A percentile compares a stretch with the other conserved stretches of the same genome.
phyloP scores from a whole-genome alignment of 2,888 invertebrate species.

The Cecidostiba fungosa region DNA sequence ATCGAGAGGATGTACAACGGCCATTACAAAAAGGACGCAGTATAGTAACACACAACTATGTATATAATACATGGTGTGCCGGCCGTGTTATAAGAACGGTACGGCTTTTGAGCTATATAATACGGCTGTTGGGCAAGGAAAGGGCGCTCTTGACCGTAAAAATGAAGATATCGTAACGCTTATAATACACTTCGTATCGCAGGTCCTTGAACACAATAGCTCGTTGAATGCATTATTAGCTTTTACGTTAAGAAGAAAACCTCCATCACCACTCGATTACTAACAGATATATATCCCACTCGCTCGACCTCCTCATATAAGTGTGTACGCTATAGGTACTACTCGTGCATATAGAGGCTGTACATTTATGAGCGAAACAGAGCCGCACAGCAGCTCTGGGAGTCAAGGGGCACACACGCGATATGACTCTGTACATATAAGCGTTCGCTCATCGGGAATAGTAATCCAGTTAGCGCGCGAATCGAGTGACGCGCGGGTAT shows the following conservation, averaged over 20 bases:
- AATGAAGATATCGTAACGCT: neutral
- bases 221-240: too few relatives aligned
- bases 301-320: neutral
- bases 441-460: neutral
- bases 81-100: too few relatives aligned
- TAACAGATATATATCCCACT: too few relatives aligned
- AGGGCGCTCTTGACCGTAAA: neutral
- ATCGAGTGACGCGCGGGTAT: neutral
- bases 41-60: too few relatives aligned
- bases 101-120: neutral
- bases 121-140: neutral
- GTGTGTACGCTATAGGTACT: neutral
- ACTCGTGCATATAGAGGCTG: neutral
- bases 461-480: constrained; percentile 16
- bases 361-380: neutral
- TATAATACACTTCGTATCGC: neutral
- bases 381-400: neutral
- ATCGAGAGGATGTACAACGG: neutral
- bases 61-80: too few relatives aligned
- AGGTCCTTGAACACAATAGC: too few relatives aligned
- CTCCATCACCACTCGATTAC: too few relatives aligned
- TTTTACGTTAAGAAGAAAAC: too few relatives aligned
- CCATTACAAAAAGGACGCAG: neutral
- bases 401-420: neutral
- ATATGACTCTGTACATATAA: neutral